Base-by-base conservation (phyloP, 2,113 vertebrate genomes). In the Larimichthys polyactis region DNA sequence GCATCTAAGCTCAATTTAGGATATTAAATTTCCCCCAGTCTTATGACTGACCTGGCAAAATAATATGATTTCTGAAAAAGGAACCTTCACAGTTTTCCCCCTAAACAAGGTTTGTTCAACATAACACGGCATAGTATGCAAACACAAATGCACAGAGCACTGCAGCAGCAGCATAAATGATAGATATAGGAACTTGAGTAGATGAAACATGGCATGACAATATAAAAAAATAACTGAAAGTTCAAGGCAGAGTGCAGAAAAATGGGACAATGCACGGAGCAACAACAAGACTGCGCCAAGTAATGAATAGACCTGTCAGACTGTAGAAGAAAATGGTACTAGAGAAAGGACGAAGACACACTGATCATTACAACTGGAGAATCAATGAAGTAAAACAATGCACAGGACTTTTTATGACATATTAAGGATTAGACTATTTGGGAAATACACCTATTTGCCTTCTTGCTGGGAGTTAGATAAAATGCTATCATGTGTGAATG, bases 241-340 rank as follows among this genome's bases (percentile, higher is more conserved):
- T 36, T 27, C 11, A 32, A 29, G 12, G 36, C 55, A 43, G 27
- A 43, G 20, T 52, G 67, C n/a, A 15, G 15, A 12, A 24, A 40
- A 64, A 54, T 46, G 10, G 57, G 32, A 81, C 51, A 75, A 54
- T 49, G 27, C 60, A 40, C 1, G 1, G 27, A 32, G 46, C 27
- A 22, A 29, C 52, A 52, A 49, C 29, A 57, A 19, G 57, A 66
- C 3, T 59, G 49, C 16, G 16, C 44, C 7, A n/a, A 15, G 73
- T 69, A 32, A 82, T 76, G 66, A 83, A 87, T 72, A 79, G 36
- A 71, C 49, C 54, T 80, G 59, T 48, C 66, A 81, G 16, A 75
- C 5, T 27, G 27, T 8, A 27, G 46, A 69, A 63, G 58, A 68
- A 63, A 66, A 75, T 11, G 20, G 32, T 19, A 27, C 5, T 44